Conservation (phyloP, 2,888 invertebrate genomes). For the Tholera decimalis region DNA sequence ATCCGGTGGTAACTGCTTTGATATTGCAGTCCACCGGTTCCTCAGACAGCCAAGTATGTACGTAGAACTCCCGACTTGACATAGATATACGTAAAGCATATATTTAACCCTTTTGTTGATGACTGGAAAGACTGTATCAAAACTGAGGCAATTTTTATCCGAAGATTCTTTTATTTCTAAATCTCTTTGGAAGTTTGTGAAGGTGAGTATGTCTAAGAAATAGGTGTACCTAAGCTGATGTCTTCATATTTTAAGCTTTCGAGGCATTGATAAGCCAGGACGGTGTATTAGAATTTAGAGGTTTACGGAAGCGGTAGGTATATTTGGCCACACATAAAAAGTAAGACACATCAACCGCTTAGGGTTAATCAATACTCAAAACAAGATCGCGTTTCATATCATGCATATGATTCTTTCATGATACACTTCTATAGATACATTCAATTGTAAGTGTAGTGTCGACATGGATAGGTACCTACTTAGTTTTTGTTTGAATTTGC, state of each 20-base stretch:
- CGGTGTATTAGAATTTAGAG: too few relatives aligned
- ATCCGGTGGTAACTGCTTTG: conserved; percentile 60
- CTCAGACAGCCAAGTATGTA: conserved; percentile 20
- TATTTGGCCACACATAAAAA: too few relatives aligned
- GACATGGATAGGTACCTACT: conserved; percentile 10
- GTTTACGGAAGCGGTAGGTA: too few relatives aligned
- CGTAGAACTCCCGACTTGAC: conserved; percentile 34
- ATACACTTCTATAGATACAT: conserved; percentile 12
- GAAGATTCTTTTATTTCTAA: too few relatives aligned
- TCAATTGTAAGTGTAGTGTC: background rate
- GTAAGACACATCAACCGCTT: background rate
- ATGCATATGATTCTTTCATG: conserved; percentile 18
- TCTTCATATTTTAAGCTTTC: background rate
- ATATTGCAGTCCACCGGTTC: conserved; percentile 62
- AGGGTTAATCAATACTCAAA: conserved; percentile 13
- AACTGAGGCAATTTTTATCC: background rate
- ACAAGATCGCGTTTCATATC: conserved; percentile 20
- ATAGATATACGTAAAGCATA: conserved; percentile 2
- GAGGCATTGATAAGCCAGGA: too few relatives aligned
- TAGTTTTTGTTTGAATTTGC: conserved; percentile 33
- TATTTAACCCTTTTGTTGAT: background rate
- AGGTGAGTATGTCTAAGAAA: too few relatives aligned
- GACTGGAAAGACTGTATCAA: background rate
- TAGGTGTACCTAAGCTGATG: too few relatives aligned
- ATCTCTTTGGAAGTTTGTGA: too few relatives aligned